phyloP scores from a whole-genome alignment of 2,797 vertebrate species.

The Bufotes viridis region DNA sequence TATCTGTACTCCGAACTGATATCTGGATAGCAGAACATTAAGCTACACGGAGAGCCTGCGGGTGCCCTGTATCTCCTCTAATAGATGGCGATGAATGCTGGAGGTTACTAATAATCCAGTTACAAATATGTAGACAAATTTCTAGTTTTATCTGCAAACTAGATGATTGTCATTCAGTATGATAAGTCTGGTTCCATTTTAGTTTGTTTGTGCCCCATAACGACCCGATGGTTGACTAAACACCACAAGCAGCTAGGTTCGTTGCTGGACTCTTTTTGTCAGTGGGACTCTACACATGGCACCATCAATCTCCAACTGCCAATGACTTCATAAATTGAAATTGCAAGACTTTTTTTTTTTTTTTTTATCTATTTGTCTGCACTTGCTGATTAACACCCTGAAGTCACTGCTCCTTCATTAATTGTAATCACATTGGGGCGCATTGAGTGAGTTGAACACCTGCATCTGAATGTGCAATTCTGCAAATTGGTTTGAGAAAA shows the following conservation, averaged over 20 bases:
- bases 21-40: not conserved
- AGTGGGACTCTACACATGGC: not conserved
- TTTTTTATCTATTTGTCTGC: not conserved
- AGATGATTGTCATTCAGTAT: not conserved
- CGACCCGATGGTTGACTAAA: too few relatives aligned
- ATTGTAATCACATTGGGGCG: too few relatives aligned
- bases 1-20: conserved; percentile 16
- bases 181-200: not conserved
- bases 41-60: not conserved
- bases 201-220: not conserved
- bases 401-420: too few relatives aligned
- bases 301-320: not conserved
- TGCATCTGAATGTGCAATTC: too few relatives aligned
- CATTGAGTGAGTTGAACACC: too few relatives aligned
- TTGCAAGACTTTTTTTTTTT: not conserved
- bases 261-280: not conserved
- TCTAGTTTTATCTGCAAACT: not conserved
- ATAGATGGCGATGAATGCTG: not conserved
- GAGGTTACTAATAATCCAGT: not conserved
- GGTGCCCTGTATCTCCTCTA: not conserved
- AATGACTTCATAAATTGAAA: not conserved
- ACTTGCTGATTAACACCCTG: not conserved
- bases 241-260: not conserved
- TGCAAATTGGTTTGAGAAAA: too few relatives aligned
- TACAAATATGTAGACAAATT: not conserved